Base-by-base conservation (phyloP, 2,797 vertebrate species). In the Rhincodon typus region DNA sequence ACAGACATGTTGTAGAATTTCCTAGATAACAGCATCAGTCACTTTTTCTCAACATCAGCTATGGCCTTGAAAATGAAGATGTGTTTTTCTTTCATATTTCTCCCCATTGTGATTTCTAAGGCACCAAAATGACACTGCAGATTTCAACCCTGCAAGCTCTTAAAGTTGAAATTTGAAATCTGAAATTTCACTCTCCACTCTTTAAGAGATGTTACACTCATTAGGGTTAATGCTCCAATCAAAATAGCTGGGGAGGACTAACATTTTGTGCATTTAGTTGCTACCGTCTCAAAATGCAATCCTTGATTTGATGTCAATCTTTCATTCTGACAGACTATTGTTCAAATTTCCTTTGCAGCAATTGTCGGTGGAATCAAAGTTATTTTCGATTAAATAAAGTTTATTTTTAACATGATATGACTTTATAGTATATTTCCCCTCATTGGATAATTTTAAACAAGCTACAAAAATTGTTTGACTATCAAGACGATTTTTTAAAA, bases 381-480 rank as follows among this genome's bases (percentile, higher is more conserved):
- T 94, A 74, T 94, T 94, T 94, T 74, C 1, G 4, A 74, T 46
- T 7, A 34, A 74, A 30, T 7, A 27, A 70, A 57, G 46, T 94
- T 95, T 95, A 95, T 72, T 77, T 77, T 72, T 95, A 95, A 74
- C 38, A 15, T 77, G 30, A 72, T 95, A 46, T 77, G 27, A 53
- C 94, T 30, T 77, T 53, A 50, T 34, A 12, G 94, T 5, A n/a
- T 30, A 15, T 30, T 77, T 53, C 74, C 15, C 15, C 17, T 34
- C 46, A 95, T 21, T 77, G 69, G 30, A 77, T 95, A 53, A 77
- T 95, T 95, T 77, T 27, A 50, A n/a, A 2, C 7, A 77, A 77
- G 69, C 70, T 77, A 25, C 46, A 74, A 50, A 19, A 19, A 95
- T 74, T 34, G 4, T 94, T 74, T 95, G 27, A 30, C 70, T 53